phyloP scores from a whole-genome alignment of 2,113 vertebrate genomes.

The Megaceryle torquata region DNA sequence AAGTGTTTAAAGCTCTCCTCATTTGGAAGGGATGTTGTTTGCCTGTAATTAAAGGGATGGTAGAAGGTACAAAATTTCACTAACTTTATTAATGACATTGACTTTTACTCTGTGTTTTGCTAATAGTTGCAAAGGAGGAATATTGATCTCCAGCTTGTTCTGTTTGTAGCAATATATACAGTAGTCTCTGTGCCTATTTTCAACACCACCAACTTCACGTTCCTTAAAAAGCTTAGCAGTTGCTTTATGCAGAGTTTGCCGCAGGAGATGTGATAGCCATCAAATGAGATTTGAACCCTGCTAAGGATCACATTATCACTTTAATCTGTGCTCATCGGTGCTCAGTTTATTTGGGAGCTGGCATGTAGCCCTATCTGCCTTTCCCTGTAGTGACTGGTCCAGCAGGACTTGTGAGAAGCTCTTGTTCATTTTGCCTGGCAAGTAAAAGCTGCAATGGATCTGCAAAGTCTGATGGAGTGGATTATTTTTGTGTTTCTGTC shows the following conservation, averaged over 20 bases:
- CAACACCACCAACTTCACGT: background rate
- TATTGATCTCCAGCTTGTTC: background rate
- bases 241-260: background rate
- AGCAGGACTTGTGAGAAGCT: background rate
- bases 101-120: background rate
- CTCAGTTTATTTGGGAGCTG: background rate
- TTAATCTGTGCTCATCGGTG: background rate
- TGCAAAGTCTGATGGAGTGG: background rate
- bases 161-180: background rate
- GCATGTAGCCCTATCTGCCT: fast-evolving
- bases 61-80: background rate
- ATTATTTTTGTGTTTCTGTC: background rate
- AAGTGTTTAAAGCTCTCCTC: background rate
- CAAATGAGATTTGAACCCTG: background rate
- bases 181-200: background rate
- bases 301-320: fast-evolving
- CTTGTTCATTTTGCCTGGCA: background rate
- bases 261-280: background rate
- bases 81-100: background rate
- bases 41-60: background rate
- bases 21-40: background rate
- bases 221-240: background rate
- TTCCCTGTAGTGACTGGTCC: background rate
- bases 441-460: background rate
- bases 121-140: background rate